Percentiles rank a stretch among this genome's conserved stretches.
phyloP scores from a whole-genome alignment of 2,888 invertebrate species.

The Orchestes rusci region DNA sequence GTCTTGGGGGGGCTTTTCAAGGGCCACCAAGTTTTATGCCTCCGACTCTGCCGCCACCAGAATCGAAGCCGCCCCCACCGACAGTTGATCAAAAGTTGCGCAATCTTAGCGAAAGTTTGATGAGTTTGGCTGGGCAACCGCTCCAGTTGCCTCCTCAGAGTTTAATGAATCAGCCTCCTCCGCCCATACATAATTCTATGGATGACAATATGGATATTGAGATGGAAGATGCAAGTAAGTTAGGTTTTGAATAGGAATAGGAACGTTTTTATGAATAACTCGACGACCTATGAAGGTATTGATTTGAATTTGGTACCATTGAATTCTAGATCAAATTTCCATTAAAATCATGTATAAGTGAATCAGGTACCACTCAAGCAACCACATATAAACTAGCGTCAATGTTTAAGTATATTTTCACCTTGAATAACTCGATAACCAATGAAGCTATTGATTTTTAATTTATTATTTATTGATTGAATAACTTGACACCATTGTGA shows the following conservation, averaged over 20 bases:
- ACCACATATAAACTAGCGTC: no score
- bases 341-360: no score
- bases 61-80: constrained; percentile 7
- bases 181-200: constrained; percentile 35
- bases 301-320: no score
- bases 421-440: no score
- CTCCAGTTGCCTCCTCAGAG: constrained; percentile 15
- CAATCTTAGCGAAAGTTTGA: constrained; percentile 36
- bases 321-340: no score
- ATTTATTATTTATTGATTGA: no score
- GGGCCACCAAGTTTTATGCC: constrained; percentile 35
- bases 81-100: constrained; percentile 29
- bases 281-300: neutral
- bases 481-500: no score
- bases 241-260: no score
- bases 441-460: no score
- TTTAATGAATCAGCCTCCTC: constrained; percentile 29
- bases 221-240: constrained; percentile 53
- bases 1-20: constrained; percentile 41
- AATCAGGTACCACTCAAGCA: no score
- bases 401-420: no score
- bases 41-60: constrained; percentile 26
- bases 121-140: constrained; percentile 33
- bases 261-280: neutral
- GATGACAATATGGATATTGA: constrained; percentile 79